Evolutionary conservation across 2,888 invertebrate genomes (phyloP), one percentile per base, ranked within the genome.

Genomic region (Pseudococcus jackbeardsleyi): DNA sequence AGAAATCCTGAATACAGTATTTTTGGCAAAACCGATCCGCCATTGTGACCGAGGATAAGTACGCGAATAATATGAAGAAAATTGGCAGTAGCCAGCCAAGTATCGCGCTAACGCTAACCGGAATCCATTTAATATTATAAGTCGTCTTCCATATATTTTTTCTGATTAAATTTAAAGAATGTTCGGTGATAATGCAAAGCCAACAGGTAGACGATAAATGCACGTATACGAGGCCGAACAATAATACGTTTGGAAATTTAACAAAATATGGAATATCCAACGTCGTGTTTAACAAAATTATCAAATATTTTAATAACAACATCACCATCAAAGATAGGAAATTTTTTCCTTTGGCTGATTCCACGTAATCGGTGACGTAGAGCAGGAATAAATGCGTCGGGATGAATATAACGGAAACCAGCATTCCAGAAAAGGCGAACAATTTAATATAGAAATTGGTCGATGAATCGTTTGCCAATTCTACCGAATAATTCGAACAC

Each of bases 291-390:
- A 79, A 19, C 22, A 79, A 79, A 79, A 79, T 79, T 46, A 79
- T 46, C 11, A 79, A 79, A 79, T 79, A 79, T 39, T 79, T 79
- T 11, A 79, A 26, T 11, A 79, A 79, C 19, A 79, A 33, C 79
- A 79, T 79, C 33, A 19, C 39, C 79, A 79, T 79, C 15, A 79
- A 46, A 11, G 79, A 79, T 46, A 79, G 1, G 46, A 79, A 79
- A 46, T 79, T 79, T 46, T 79, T 79, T 46, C 79, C 79, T 79
- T 79, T 79, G 79, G 46, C 46, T 46, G 79, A 33, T 79, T 79
- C 33, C 79, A 79, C 79, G 11, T 79, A 46, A 11, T 79, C 79
- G 17, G 79, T 79, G 5, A 79, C 79, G 19, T 79, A 79, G 2
- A 79, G 39, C 11, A 79, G 4, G 46, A 79, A 79, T 19, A 79